Evolutionary conservation across 1,140 invertebrate genomes (phyloP).

Genomic region (Telenomus remus): DNA sequence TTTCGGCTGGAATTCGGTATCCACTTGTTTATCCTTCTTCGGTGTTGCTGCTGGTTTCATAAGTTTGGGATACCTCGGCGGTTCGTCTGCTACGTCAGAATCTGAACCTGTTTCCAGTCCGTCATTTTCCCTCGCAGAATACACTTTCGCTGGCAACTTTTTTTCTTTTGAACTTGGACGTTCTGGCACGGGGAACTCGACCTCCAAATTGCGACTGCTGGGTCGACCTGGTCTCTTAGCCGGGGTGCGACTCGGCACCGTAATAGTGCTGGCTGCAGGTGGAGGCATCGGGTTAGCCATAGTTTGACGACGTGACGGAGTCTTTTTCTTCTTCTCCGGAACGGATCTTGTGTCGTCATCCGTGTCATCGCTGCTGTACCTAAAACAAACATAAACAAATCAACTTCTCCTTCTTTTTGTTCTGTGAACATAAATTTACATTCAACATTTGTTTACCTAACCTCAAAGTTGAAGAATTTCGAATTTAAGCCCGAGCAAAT

Average conservation of each 20-base stretch:
- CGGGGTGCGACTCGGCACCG: slow-evolving; percentile 26
- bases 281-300: slow-evolving; percentile 73
- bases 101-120: slow-evolving; percentile 79
- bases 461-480: neutral
- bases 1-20: slow-evolving; percentile 8
- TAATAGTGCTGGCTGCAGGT: slow-evolving; percentile 52
- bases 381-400: slow-evolving; percentile 31
- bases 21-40: slow-evolving; percentile 38
- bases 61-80: slow-evolving; percentile 26
- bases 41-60: slow-evolving; percentile 55
- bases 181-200: slow-evolving; percentile 45
- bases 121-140: slow-evolving; percentile 70
- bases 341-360: slow-evolving; percentile 64
- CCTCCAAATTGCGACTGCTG: slow-evolving; percentile 18
- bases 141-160: too few species aligned
- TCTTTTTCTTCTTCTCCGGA: slow-evolving; percentile 67
- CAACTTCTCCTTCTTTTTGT: too few species aligned
- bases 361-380: slow-evolving; percentile 73
- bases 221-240: slow-evolving; percentile 40
- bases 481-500: too few species aligned
- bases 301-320: slow-evolving; percentile 65
- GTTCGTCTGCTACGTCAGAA: slow-evolving; percentile 68
- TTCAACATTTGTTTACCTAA: slow-evolving; percentile 4
- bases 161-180: too few species aligned
- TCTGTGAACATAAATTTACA: neutral